Evolutionary conservation across 1,140 invertebrate species (phyloP).

Genomic region (Campoletis sonorensis): DNA sequence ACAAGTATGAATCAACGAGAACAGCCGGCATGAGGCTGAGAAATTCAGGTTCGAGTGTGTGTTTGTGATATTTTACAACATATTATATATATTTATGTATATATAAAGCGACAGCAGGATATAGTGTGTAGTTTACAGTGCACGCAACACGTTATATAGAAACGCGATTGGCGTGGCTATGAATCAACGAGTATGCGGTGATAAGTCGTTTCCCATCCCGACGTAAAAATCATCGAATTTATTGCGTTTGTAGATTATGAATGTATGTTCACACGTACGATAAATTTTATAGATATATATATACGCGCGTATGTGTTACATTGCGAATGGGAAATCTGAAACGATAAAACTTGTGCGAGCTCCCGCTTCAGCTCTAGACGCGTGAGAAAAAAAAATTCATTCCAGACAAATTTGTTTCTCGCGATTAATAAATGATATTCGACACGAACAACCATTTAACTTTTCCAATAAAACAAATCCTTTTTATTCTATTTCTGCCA

Average conservation of each 20-base stretch:
- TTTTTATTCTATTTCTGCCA: too few species aligned
- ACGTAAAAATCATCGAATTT: conserved; percentile 35
- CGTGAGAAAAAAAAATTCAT: conserved; percentile 4
- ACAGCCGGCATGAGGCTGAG: too few species aligned
- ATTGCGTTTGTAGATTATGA: conserved; percentile 8
- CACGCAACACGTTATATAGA: conserved; percentile 34
- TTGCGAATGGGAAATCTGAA: conserved; percentile 8
- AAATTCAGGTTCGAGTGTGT: conserved; percentile 48
- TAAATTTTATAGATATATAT: too few species aligned
- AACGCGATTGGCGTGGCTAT: conserved; percentile 36
- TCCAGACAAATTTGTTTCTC: background rate
- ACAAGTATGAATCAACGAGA: conserved; percentile 12
- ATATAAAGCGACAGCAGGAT: background rate
- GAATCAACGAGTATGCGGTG: conserved; percentile 30
- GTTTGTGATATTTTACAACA: conserved; percentile 32
- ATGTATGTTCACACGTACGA: background rate
- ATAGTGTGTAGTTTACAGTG: conserved; percentile 8
- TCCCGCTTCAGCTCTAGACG: background rate
- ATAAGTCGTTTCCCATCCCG: conserved; percentile 33
- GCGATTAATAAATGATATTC: background rate
- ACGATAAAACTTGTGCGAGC: conserved; percentile 3
- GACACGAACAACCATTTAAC: background rate
- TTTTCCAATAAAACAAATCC: too few species aligned
- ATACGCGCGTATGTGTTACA: background rate
- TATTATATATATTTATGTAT: conserved; percentile 30